Evolutionary conservation across 1,140 invertebrate species (phyloP), one percentile per base, ranked within the genome.

Genomic region (Heliconius nattereri): DNA sequence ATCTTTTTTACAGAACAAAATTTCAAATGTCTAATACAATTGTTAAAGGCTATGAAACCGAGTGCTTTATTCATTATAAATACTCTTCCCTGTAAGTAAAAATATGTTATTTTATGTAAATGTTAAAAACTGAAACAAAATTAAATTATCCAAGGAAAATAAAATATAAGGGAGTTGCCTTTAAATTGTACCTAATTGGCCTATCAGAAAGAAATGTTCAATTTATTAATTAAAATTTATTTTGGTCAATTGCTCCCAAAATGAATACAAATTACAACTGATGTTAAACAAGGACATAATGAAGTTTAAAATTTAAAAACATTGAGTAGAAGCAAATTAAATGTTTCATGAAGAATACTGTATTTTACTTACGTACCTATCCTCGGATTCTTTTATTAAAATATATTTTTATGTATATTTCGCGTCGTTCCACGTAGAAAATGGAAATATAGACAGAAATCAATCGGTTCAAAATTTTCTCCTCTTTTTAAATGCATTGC

Each of bases 291-390:
- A 54, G 74, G 70, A 75, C 54, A 66, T 66, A 66, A 72, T 78
- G 54, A 72, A 78, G 32, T 79, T 75, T 37, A 76, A n/a, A 71
- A 76, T 66, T 66, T 66, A 66, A 60, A 52, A 60, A 75, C 57
- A 75, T 75, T 52, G 52, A 79, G 78, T 90, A 89, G 85, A 88
- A 83, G 87, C 84, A 92, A 92, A 92, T 91, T 91, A 92, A 92
- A 92, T 82, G 85, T 89, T 92, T 91, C 85, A 87, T 76, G 83
- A 88, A 82, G 81, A 79, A 77, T 77, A 60, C 23, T 72, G 70
- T 84, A 45, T 87, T 87, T 88, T 85, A 84, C 87, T 88, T 75
- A 26, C 23, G 1, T 13, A 7, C 60, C 23, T 26, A 26, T 26
- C 60, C 26, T 7, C n/a, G 40, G 40, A 45, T 9, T 52, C 49